Conservation (phyloP, 2,888 invertebrate species). For the Amiota communis region DNA sequence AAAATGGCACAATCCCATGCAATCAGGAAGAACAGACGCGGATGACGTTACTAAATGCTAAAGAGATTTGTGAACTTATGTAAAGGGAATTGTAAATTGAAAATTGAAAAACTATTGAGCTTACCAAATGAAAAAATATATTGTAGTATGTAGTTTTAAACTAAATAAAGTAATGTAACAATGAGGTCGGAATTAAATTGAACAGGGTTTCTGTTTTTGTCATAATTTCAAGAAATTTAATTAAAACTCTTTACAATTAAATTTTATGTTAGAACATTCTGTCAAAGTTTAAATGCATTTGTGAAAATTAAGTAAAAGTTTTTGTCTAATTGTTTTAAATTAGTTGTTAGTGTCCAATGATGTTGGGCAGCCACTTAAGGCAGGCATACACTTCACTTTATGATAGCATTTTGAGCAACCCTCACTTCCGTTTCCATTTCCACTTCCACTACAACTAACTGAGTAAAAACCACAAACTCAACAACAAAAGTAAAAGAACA, state of each 20-base stretch:
- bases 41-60: conserved; percentile 48
- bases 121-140: background rate
- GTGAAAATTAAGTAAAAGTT: conserved; percentile 53
- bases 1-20: background rate
- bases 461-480: conserved; percentile 52
- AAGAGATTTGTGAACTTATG: conserved; percentile 52
- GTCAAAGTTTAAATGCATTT: conserved; percentile 51
- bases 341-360: conserved; percentile 62
- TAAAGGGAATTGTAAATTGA: conserved; percentile 48
- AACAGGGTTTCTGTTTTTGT: conserved; percentile 41
- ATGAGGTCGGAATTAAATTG: background rate
- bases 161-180: background rate
- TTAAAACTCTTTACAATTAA: conserved; percentile 59
- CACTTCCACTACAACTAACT: background rate
- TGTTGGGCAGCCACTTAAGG: conserved; percentile 38
- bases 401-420: background rate
- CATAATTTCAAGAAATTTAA: conserved; percentile 61
- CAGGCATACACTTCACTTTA: conserved; percentile 9
- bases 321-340: conserved; percentile 66
- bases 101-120: conserved; percentile 42
- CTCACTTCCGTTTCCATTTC: conserved; percentile 20
- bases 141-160: background rate
- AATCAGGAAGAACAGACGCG: conserved; percentile 17
- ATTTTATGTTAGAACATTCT: conserved; percentile 49
- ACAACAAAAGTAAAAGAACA: conserved; percentile 57